Percentiles rank a stretch among this genome's conserved stretches.
Conservation (phyloP, 1,140 invertebrate genomes). For the Geopemphigus sp. region DNA sequence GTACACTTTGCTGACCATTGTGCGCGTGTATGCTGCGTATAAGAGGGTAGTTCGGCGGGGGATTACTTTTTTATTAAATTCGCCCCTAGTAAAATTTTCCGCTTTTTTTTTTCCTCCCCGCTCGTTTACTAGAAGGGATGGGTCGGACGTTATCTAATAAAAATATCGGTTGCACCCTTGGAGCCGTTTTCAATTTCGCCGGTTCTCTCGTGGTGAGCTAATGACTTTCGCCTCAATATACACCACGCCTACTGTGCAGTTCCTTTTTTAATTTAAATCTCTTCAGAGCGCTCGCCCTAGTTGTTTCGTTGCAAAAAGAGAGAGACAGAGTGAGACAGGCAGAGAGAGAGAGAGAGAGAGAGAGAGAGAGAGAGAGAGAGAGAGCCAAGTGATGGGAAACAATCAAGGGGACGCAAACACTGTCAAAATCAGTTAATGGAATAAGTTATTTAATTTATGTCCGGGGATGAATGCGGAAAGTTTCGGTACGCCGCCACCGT, state of each 20-base stretch:
- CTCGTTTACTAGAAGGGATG: slow-evolving; percentile 2
- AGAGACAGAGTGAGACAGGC: too few relatives aligned
- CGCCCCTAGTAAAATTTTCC: slow-evolving; percentile 40
- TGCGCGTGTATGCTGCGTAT: too few relatives aligned
- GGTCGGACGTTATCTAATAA: slow-evolving; percentile 45
- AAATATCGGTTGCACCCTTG: slow-evolving; percentile 48
- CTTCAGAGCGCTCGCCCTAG: slow-evolving; percentile 4
- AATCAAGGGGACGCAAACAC: slow-evolving; percentile 46
- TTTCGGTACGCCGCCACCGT: slow-evolving; percentile 11
- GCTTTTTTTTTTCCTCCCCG: not conserved
- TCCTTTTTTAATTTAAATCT: slow-evolving; percentile 49
- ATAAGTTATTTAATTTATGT: slow-evolving; percentile 50
- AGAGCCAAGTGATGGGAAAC: slow-evolving; percentile 37
- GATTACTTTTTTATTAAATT: slow-evolving; percentile 48
- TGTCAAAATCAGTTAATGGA: slow-evolving; percentile 50
- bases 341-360: not conserved
- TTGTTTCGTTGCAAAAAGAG: not conserved
- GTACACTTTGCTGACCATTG: slow-evolving; percentile 38
- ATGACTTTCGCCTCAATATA: slow-evolving; percentile 49
- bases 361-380: not conserved
- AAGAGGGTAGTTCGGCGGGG: slow-evolving; percentile 30
- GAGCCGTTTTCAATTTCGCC: slow-evolving; percentile 47
- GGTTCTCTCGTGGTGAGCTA: slow-evolving; percentile 34
- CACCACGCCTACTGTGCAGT: slow-evolving; percentile 2
- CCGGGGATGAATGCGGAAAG: slow-evolving; percentile 36